Percentiles rank a stretch among this genome's conserved stretches.
phyloP scores from a whole-genome alignment of 2,888 invertebrate species.

The Unio delphinus region DNA sequence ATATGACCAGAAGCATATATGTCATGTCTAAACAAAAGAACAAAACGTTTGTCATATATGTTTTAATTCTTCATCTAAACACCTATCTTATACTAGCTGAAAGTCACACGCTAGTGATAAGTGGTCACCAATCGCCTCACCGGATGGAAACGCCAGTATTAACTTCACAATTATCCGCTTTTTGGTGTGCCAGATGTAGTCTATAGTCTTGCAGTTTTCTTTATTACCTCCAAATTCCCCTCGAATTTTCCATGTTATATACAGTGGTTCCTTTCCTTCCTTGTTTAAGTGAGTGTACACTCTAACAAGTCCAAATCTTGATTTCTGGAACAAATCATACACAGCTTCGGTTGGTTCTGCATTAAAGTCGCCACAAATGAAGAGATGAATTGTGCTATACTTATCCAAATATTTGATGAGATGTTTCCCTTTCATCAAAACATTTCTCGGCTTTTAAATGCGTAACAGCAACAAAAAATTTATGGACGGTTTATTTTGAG shows the following conservation, averaged over 20 bases:
- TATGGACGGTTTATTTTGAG: conserved; percentile 73
- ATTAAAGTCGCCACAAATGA: conserved; percentile 84
- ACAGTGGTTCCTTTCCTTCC: conserved; percentile 78
- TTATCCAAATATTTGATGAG: conserved; percentile 31
- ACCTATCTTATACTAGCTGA: conserved; percentile 14
- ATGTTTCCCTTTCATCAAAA: conserved; percentile 50
- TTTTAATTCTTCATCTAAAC: too few relatives aligned
- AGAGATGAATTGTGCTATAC: conserved; percentile 72
- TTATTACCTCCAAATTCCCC: conserved; percentile 72
- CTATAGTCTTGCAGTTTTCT: conserved; percentile 82
- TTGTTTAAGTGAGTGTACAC: conserved; percentile 62
- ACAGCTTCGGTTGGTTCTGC: conserved; percentile 82
- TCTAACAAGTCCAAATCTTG: conserved; percentile 58
- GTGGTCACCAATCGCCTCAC: conserved; percentile 81
- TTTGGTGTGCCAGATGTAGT: conserved; percentile 75
- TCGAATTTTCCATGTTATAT: conserved; percentile 84
- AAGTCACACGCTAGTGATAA: conserved; percentile 77
- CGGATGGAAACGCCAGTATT: conserved; percentile 78
- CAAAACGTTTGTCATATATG: too few relatives aligned
- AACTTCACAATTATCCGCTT: conserved; percentile 76
- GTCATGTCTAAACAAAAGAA: too few relatives aligned
- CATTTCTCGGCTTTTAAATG: conserved; percentile 83
- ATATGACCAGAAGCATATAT: too few relatives aligned
- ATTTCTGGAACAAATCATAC: conserved; percentile 75
- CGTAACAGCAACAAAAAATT: conserved; percentile 80